A percentile compares a stretch with the other conserved stretches of the same genome.
Evolutionary conservation across 1,140 invertebrate species (phyloP).

Genomic region (Zaprionus gabonicus): DNA sequence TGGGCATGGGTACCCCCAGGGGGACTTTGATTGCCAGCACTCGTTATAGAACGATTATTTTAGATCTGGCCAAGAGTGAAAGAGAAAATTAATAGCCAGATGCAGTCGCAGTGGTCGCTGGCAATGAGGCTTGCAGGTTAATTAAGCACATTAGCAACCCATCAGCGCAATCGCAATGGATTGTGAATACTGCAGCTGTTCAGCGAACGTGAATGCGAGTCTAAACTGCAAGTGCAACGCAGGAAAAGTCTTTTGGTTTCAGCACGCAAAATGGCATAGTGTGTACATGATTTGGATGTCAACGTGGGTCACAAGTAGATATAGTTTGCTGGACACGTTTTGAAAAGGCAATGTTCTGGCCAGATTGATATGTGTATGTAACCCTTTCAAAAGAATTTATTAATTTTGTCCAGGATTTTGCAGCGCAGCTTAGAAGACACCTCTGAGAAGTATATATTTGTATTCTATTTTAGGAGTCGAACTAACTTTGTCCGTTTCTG

Average conservation of each 20-base stretch:
- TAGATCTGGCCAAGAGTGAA: slow-evolving; percentile 58
- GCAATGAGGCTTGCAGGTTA: slow-evolving; percentile 58
- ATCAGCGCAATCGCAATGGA: slow-evolving; percentile 56
- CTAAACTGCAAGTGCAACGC: slow-evolving; percentile 4
- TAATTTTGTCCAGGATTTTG: no score
- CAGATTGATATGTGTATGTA: no score
- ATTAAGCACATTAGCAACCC: slow-evolving; percentile 75
- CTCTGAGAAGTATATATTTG: no score
- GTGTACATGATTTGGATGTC: background rate
- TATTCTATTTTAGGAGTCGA: no score
- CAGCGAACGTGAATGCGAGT: background rate
- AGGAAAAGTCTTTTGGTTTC: background rate
- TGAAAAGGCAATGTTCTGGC: no score
- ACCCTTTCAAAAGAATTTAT: no score
- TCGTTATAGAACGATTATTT: slow-evolving; percentile 62
- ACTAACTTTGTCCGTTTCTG: no score
- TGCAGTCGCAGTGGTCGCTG: slow-evolving; percentile 54
- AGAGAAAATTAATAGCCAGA: slow-evolving; percentile 78
- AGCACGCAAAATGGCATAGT: background rate
- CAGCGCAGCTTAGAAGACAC: no score
- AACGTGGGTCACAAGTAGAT: background rate
- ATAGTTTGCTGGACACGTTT: no score
- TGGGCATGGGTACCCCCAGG: background rate
- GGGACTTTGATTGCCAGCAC: slow-evolving; percentile 15
- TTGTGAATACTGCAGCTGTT: background rate